Base-by-base conservation (phyloP, 2,797 vertebrate species). In the Basileuterus tristriatus region DNA sequence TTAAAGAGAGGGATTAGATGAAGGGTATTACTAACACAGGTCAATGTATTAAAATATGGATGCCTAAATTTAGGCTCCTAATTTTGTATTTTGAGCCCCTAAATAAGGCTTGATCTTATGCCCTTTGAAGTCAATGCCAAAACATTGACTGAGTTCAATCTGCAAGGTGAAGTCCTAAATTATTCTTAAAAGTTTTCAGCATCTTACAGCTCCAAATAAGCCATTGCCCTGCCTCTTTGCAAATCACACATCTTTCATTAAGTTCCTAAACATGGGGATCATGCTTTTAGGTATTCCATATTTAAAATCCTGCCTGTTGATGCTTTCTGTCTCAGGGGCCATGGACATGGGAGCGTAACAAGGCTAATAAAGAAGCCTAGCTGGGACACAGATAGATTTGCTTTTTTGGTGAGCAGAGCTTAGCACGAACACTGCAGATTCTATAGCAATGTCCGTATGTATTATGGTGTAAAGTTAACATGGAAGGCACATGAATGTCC, bases 71-170 rank as follows among this genome's bases (percentile, higher is more conserved):
- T 89, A 93, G 87, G 68, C 41, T 91, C 76, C 65, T 92, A 83
- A 87, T 72, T 86, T 93, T 74, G 53, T 87, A 91, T 94, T 90
- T 96, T 87, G 83, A 91, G 67, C n/a, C 70, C 68, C 60, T 67
- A 90, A 94, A 74, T 84, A 94, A 49, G 63, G 72, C 69, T 93
- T 89, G 79, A 91, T 96, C 80, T 78, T 77, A 32, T 43, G 67
- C 70, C 80, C 80, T 93, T 93, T 95, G 89, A 95, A 96, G 90
- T 90, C 63, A 84, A 47, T 77, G 93, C 87, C 87, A 96, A 94
- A 68, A 23, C 68, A 90, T 70, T 65, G 41, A 83, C 49, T 70
- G 74, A 94, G 87, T 87, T 88, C 83, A 88, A 16, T 82, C 63
- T 84, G 56, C 43, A 64, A 85, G 89, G 86, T 36, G 70, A 92